These are phyloP conservation scores for Adelges cooleyi DNA, from an alignment of 1,140 invertebrate genomes.

Conservation along the genomic window DNA sequence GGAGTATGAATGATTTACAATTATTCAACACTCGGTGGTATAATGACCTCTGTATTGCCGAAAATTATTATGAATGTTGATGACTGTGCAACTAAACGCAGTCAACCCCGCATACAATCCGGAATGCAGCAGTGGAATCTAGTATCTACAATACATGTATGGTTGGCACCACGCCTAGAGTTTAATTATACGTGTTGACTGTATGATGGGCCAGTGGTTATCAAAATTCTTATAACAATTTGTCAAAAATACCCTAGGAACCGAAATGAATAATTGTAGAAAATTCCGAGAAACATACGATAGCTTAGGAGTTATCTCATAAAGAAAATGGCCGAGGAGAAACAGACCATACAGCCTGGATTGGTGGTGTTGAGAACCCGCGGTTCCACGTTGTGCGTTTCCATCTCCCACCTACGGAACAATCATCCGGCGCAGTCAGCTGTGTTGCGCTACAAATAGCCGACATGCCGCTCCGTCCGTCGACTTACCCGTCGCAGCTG, in stretches of 20 bases:
- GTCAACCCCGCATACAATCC: neutral
- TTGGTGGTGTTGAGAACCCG: conserved; percentile 1
- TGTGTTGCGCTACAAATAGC: conserved; percentile 16
- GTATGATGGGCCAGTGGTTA: neutral
- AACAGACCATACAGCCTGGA: too few relatives aligned
- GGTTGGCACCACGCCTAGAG: conserved; percentile 15
- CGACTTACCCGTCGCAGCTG: conserved; percentile 88
- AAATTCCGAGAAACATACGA: too few relatives aligned
- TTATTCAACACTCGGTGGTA: too few relatives aligned
- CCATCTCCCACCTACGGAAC: neutral
- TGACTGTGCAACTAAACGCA: neutral
- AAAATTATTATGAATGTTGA: too few relatives aligned
- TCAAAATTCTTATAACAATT: too few relatives aligned
- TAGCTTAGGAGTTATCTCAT: too few relatives aligned
- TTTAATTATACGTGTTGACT: conserved; percentile 2
- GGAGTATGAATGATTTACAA: too few relatives aligned
- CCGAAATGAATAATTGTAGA: too few relatives aligned
- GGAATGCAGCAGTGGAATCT: conserved; percentile 4
- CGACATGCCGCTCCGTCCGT: neutral
- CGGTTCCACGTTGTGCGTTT: neutral
- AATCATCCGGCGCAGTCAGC: conserved; percentile 17
- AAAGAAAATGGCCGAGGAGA: too few relatives aligned
- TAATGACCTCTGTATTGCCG: too few relatives aligned
- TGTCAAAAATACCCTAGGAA: too few relatives aligned
- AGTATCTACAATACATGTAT: neutral